phyloP scores from a whole-genome alignment of 1,140 invertebrate genomes.

The Thaumetopoea pityocampa region DNA sequence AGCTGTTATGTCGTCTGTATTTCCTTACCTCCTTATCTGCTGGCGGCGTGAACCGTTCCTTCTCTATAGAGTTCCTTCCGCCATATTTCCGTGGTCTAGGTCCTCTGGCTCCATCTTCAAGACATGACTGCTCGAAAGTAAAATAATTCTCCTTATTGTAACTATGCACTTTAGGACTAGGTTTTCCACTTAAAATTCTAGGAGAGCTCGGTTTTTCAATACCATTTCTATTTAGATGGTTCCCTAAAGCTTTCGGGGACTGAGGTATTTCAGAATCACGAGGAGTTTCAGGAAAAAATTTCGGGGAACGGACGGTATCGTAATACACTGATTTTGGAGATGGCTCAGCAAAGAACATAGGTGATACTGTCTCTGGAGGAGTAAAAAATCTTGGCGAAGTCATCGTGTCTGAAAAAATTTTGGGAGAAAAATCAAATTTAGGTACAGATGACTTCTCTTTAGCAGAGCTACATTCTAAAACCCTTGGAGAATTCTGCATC shows the following conservation, averaged over 20 bases:
- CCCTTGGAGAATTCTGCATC: conserved; percentile 64
- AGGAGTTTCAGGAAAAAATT: conserved; percentile 64
- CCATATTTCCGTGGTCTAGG: conserved; percentile 51
- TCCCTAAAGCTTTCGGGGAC: conserved; percentile 58
- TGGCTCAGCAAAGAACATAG: conserved; percentile 64
- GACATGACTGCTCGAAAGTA: conserved; percentile 49
- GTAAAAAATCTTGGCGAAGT: conserved; percentile 65
- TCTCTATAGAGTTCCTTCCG: conserved; percentile 62
- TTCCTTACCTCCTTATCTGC: conserved; percentile 59
- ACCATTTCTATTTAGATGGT: conserved; percentile 59
- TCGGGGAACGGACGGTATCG: conserved; percentile 59
- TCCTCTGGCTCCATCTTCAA: conserved; percentile 34
- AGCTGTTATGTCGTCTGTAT: conserved; percentile 65
- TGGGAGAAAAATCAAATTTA: conserved; percentile 68
- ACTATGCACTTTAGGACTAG: conserved; percentile 62
- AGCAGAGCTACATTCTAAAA: conserved; percentile 57
- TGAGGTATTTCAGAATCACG: conserved; percentile 51
- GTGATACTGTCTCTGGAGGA: conserved; percentile 60
- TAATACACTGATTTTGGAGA: conserved; percentile 66
- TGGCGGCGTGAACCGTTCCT: conserved; percentile 58
- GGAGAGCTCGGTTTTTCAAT: conserved; percentile 65
- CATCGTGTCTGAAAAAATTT: conserved; percentile 50
- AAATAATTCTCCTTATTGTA: conserved; percentile 70
- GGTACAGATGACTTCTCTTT: conserved; percentile 61
- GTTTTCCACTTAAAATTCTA: conserved; percentile 49